phyloP scores from a whole-genome alignment of 2,888 invertebrate species.

The Leptinotarsa rubiginosa region DNA sequence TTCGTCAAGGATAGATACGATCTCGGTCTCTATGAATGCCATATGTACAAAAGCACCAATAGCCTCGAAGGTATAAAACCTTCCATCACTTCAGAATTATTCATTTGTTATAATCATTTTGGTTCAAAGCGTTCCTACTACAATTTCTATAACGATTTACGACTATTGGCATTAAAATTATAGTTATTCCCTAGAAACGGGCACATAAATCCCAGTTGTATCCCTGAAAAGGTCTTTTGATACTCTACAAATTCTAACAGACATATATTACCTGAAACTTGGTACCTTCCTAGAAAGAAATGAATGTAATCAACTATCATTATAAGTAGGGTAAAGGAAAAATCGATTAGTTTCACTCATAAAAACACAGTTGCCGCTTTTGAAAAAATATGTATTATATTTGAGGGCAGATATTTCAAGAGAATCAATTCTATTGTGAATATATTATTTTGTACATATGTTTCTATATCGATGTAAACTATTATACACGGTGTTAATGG shows the following conservation, averaged over 20 bases:
- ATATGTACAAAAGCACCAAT: neutral
- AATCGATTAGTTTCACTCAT: neutral
- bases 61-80: neutral
- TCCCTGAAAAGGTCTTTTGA: conserved; percentile 15
- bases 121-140: neutral
- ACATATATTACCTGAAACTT: conserved; percentile 17
- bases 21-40: neutral
- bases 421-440: no score
- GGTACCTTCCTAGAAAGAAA: conserved; percentile 8
- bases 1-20: neutral
- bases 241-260: conserved; percentile 1
- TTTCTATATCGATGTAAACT: no score
- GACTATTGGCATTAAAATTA: conserved; percentile 11
- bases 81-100: conserved; percentile 2
- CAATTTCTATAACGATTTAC: conserved; percentile 11
- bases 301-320: conserved; percentile 13
- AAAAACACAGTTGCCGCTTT: neutral
- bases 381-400: no score
- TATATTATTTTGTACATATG: no score
- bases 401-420: no score
- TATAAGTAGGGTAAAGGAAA: conserved; percentile 1
- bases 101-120: conserved; percentile 11
- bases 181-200: conserved; percentile 13
- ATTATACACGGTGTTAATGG: no score
- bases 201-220: conserved; percentile 17